These are phyloP conservation scores for Hymenochirus boettgeri DNA, from an alignment of 2,113 vertebrate genomes.

Conservation along the genomic window DNA sequence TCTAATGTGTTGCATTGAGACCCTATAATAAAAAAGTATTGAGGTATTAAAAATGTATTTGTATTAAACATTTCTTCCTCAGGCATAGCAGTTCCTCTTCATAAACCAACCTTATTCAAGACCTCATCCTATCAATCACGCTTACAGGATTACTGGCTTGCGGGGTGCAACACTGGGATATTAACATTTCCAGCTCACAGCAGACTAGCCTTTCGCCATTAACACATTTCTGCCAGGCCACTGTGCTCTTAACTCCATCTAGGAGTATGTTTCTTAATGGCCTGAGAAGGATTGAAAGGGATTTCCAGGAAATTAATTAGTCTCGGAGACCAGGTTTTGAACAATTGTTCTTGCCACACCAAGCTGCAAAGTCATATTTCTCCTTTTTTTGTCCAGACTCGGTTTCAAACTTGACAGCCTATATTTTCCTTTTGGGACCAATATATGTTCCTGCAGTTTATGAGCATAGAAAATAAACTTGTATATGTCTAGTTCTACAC, in stretches of 20 bases:
- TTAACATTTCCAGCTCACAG: slow-evolving; percentile 19
- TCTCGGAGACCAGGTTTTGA: slow-evolving; percentile 34
- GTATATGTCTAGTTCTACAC: slow-evolving; percentile 22
- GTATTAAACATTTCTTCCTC: slow-evolving; percentile 1
- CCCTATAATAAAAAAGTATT: too few relatives aligned
- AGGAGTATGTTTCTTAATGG: slow-evolving; percentile 25
- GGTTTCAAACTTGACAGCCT: slow-evolving; percentile 32
- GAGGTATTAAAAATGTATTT: too few relatives aligned
- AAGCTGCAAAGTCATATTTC: slow-evolving; percentile 28
- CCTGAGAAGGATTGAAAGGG: slow-evolving; percentile 40
- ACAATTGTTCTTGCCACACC: slow-evolving; percentile 42
- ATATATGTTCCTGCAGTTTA: slow-evolving; percentile 43
- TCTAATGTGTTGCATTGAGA: too few relatives aligned
- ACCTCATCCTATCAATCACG: slow-evolving; percentile 35
- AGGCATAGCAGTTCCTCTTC: slow-evolving; percentile 1
- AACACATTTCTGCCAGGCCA: slow-evolving; percentile 34
- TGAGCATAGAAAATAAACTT: slow-evolving; percentile 42
- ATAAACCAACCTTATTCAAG: slow-evolving; percentile 13
- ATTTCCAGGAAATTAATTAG: slow-evolving; percentile 44
- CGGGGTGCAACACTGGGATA: slow-evolving; percentile 18
- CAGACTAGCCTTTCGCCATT: slow-evolving; percentile 34
- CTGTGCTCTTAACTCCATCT: slow-evolving; percentile 42
- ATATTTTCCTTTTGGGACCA: slow-evolving; percentile 40
- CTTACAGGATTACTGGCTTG: slow-evolving; percentile 33
- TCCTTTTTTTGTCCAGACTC: slow-evolving; percentile 23